A percentile compares a stretch with the other conserved stretches of the same genome.
Evolutionary conservation across 2,113 vertebrate species (phyloP).

Genomic region (Martes martes): DNA sequence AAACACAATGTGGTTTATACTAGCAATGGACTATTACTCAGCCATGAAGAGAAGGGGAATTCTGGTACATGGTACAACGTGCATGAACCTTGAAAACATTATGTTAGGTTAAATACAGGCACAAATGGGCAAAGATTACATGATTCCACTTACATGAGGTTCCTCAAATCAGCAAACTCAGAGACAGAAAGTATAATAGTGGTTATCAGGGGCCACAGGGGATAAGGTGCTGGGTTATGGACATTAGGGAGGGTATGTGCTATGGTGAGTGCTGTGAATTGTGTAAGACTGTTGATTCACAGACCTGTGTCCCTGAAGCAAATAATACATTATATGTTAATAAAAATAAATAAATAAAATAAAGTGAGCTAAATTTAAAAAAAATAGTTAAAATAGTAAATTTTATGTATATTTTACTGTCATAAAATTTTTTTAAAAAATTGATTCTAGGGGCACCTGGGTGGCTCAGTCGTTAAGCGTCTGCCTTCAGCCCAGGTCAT

Average conservation of each 20-base stretch:
- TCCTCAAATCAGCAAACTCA: not conserved
- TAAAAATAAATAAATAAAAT: too few relatives aligned
- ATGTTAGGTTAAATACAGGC: not conserved
- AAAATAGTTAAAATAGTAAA: not conserved
- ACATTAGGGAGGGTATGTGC: too few relatives aligned
- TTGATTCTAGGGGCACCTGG: too few relatives aligned
- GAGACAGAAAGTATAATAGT: not conserved
- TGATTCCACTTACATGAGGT: not conserved
- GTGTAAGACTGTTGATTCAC: too few relatives aligned
- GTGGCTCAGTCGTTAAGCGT: too few relatives aligned
- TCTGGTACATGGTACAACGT: not conserved
- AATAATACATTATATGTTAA: too few relatives aligned
- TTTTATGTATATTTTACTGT: not conserved
- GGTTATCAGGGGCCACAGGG: not conserved
- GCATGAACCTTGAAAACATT: not conserved
- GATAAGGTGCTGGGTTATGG: too few relatives aligned
- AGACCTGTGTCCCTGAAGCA: too few relatives aligned
- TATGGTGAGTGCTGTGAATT: too few relatives aligned
- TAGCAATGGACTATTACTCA: slow-evolving; percentile 8
- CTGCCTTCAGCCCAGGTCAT: too few relatives aligned
- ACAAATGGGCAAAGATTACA: not conserved
- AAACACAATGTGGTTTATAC: not conserved
- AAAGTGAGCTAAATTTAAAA: too few relatives aligned
- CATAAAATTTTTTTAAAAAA: not conserved
- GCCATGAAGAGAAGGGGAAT: not conserved